phyloP scores from a whole-genome alignment of 2,888 invertebrate species.

The Pristionchus maxplancki region DNA sequence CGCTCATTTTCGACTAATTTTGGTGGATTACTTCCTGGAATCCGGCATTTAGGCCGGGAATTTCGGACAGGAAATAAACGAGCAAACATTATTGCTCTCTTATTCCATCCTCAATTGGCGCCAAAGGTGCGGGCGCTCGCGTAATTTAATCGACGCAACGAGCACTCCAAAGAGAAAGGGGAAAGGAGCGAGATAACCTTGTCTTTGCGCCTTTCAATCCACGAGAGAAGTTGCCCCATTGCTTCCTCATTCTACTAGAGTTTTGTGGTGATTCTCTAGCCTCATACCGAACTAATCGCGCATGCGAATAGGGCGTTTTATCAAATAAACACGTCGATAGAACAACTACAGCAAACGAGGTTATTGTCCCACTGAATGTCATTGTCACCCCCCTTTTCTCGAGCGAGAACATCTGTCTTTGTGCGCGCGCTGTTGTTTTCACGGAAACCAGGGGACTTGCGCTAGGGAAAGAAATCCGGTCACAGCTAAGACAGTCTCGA shows the following conservation, averaged over 20 bases:
- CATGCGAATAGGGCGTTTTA: too few species aligned
- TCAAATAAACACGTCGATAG: too few species aligned
- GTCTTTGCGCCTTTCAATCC: neutral
- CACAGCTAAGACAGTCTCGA: neutral
- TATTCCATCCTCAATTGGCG: neutral
- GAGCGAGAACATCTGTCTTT: neutral
- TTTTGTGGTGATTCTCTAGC: neutral
- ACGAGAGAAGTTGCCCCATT: neutral
- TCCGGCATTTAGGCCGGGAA: neutral
- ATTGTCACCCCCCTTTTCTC: neutral
- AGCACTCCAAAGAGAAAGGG: neutral
- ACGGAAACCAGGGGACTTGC: neutral
- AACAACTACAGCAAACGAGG: too few species aligned
- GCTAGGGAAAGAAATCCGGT: neutral
- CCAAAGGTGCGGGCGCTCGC: neutral
- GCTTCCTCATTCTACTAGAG: neutral
- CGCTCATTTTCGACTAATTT: neutral
- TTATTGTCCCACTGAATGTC: neutral
- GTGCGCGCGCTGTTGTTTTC: neutral
- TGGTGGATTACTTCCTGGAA: neutral
- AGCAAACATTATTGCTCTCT: neutral
- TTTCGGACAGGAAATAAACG: neutral
- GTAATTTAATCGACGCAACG: constrained; percentile 15
- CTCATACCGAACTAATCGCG: too few species aligned
- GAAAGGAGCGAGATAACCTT: neutral